These are phyloP conservation scores for Brenthis hecate DNA, from an alignment of 2,888 invertebrate genomes.

Conservation along the genomic window DNA sequence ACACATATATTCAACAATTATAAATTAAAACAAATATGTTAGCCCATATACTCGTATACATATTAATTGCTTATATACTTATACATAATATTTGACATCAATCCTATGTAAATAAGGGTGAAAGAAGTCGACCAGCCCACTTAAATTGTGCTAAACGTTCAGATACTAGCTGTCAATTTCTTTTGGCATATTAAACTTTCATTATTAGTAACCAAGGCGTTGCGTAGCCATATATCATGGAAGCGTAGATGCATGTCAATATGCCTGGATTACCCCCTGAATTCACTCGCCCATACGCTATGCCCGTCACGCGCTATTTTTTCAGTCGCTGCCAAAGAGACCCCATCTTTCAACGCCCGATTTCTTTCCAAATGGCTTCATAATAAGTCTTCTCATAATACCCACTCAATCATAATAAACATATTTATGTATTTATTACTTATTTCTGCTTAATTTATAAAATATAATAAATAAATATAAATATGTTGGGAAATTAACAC, in stretches of 20 bases:
- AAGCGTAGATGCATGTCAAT: constrained; percentile 48
- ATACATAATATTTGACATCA: too few species aligned
- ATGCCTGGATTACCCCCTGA: constrained; percentile 52
- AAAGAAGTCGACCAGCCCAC: too few species aligned
- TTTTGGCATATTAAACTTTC: constrained; percentile 8
- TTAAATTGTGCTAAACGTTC: too few species aligned
- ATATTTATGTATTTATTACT: constrained; percentile 11
- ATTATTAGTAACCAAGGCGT: constrained; percentile 30
- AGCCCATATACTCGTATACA: too few species aligned
- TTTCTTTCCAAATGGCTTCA: constrained; percentile 61
- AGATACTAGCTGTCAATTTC: background rate
- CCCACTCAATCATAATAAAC: constrained; percentile 54
- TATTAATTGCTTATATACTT: too few species aligned
- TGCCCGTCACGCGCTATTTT: constrained; percentile 64
- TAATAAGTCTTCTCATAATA: constrained; percentile 53
- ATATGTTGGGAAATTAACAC: too few species aligned
- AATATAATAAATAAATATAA: too few species aligned
- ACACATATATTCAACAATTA: too few species aligned
- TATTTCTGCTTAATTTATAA: constrained; percentile 6
- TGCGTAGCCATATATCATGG: constrained; percentile 38
- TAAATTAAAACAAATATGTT: too few species aligned
- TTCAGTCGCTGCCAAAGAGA: constrained; percentile 59
- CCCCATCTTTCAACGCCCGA: constrained; percentile 62
- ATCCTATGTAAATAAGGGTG: too few species aligned
- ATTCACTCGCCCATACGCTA: constrained; percentile 50